phyloP scores from a whole-genome alignment of 2,797 vertebrate genomes.

The Sebastes variabilis region DNA sequence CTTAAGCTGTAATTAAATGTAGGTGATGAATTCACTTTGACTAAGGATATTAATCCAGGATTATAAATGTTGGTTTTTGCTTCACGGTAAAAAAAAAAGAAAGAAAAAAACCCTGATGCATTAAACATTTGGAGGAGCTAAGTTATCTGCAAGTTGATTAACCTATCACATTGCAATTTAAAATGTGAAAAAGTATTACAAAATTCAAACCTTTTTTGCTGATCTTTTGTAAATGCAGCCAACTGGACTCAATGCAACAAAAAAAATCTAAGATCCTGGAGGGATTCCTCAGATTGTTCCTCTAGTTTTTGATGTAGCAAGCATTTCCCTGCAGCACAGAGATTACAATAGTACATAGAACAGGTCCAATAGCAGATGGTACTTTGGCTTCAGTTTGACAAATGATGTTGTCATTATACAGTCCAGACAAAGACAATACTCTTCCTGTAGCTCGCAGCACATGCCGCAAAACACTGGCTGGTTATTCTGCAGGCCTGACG shows the following conservation, averaged over 20 bases:
- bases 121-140: not conserved
- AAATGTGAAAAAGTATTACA: not conserved
- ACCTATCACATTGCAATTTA: not conserved
- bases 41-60: not conserved
- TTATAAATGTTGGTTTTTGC: not conserved
- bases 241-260: not conserved
- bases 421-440: not conserved
- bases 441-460: not conserved
- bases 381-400: not conserved
- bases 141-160: not conserved
- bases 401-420: not conserved
- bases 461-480: not conserved
- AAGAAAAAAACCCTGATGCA: not conserved
- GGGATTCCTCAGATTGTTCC: not conserved
- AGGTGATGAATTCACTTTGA: not conserved
- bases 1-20: not conserved
- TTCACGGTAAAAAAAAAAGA: not conserved
- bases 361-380: not conserved
- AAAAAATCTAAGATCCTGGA: not conserved
- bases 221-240: not conserved
- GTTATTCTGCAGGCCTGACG: not conserved
- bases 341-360: not conserved
- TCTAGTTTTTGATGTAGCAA: not conserved
- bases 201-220: not conserved
- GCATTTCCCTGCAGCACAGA: not conserved